Percentiles rank a stretch among this genome's conserved stretches.
These are phyloP conservation scores for Turdus rufiventris DNA, from an alignment of 2,113 vertebrate genomes.

Conservation along the genomic window DNA sequence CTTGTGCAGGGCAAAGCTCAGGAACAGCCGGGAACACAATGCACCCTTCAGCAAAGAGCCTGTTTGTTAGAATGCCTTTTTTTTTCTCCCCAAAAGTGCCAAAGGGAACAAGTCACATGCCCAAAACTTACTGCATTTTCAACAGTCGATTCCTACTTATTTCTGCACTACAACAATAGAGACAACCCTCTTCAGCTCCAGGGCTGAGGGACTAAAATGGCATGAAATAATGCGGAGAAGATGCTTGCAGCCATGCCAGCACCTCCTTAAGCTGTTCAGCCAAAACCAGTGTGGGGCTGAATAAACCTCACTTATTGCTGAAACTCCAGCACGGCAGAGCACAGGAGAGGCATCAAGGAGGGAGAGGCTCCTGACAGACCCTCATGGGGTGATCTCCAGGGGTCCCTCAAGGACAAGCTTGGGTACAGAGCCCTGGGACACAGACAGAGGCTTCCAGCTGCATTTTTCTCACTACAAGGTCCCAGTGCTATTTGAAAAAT, in stretches of 20 bases:
- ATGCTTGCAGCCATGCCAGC: background rate
- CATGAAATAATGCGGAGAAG: slow-evolving; percentile 6
- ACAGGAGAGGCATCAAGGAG: background rate
- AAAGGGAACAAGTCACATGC: background rate
- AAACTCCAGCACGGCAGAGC: background rate
- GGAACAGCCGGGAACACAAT: background rate
- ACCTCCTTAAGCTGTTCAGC: background rate
- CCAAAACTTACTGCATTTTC: background rate
- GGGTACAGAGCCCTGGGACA: background rate
- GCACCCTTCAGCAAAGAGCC: slow-evolving; percentile 25
- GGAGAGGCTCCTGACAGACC: background rate
- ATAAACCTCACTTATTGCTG: background rate
- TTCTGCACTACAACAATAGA: background rate
- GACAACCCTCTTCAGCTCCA: background rate
- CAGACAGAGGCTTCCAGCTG: background rate
- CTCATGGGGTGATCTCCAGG: background rate
- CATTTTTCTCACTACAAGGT: background rate
- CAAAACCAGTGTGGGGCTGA: background rate
- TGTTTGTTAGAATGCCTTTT: background rate
- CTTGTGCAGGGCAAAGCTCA: background rate
- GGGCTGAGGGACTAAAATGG: background rate
- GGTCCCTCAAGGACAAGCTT: background rate
- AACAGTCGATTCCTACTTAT: background rate
- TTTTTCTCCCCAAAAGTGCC: background rate
- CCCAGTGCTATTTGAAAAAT: slow-evolving; percentile 32